Percentiles rank a stretch among this genome's conserved stretches.
Evolutionary conservation across 2,113 vertebrate species (phyloP).

Genomic region (Aspidoscelis tigris): DNA sequence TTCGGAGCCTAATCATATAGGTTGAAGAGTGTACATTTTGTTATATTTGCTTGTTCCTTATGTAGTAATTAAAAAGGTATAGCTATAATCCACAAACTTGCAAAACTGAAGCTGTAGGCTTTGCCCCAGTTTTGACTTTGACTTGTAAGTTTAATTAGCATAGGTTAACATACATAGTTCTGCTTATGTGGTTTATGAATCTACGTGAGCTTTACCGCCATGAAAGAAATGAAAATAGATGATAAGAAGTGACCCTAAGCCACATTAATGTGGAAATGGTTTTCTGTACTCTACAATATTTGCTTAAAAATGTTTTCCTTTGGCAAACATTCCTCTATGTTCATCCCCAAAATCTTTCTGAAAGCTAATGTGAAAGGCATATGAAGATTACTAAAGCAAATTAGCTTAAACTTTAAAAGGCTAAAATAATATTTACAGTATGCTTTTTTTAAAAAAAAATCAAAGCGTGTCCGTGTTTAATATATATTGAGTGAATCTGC

Average conservation of each 20-base stretch:
- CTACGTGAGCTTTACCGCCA: neutral
- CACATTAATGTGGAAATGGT: neutral
- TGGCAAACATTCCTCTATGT: slow-evolving; percentile 18
- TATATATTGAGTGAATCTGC: neutral
- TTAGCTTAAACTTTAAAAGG: slow-evolving; percentile 18
- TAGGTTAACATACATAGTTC: neutral
- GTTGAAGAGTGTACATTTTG: neutral
- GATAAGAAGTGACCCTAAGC: neutral
- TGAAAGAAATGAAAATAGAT: neutral
- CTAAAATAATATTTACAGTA: slow-evolving; percentile 12
- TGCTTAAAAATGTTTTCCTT: slow-evolving; percentile 27
- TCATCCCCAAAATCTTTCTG: slow-evolving; percentile 5
- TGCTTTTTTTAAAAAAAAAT: slow-evolving; percentile 17
- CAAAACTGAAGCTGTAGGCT: neutral
- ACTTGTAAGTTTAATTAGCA: neutral
- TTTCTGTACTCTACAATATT: slow-evolving; percentile 8
- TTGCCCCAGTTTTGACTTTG: neutral
- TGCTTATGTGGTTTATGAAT: neutral
- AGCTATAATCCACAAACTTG: neutral
- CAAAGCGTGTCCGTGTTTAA: neutral
- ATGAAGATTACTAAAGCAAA: slow-evolving; percentile 20
- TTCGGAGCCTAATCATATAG: neutral
- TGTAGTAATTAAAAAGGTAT: neutral
- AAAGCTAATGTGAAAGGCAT: slow-evolving; percentile 9
- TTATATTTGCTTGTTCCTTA: neutral